Evolutionary conservation across 2,113 vertebrate genomes (phyloP), one percentile per base, ranked within the genome.

Genomic region (Lasiurus cinereus): DNA sequence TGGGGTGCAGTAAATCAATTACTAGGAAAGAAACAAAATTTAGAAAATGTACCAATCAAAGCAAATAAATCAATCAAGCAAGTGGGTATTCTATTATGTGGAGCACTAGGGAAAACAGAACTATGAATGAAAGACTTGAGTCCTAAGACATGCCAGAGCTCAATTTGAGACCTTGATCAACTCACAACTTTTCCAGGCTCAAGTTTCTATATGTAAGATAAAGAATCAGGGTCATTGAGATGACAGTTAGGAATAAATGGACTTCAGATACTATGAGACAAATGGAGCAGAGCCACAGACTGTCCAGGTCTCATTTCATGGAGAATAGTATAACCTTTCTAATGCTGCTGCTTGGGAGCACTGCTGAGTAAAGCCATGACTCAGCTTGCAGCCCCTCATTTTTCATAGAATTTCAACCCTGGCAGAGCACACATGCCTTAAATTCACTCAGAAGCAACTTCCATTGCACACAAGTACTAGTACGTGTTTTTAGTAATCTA

Each of bases 401-500:
- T 33, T 36, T 69, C 24, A 59, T 0, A 18, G 36, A 92, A 67
- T 52, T 78, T 33, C 46, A 79, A 36, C 13, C 10, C 36, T 27
- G 29, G 43, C 8, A 22, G 6, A 6, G 46, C 10, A 24, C 39
- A 50, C 31, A 29, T 1, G 14, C 56, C n/a, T 79, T 50, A 56
- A 24, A 70, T 74, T 54, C 85, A 67, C 46, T 54, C 74, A 83
- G 50, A 76, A 36, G 59, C 43, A 70, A 31, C 11, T 36, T 80
- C 48, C 9, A 84, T 4, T 73, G 33, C 62, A 6, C 10, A 27
- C 29, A 88, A 18, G 0, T 13, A 31, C 29, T 82, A 18, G 0
- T 13, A 50, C 36, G 36, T 67, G 14, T 77, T 90, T 89, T 84
- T 54, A 94, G 90, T 78, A 59, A 79, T 59, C 80, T 69, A 70